Base-by-base conservation (phyloP, 2,797 vertebrate genomes). In the Martes flavigula region DNA sequence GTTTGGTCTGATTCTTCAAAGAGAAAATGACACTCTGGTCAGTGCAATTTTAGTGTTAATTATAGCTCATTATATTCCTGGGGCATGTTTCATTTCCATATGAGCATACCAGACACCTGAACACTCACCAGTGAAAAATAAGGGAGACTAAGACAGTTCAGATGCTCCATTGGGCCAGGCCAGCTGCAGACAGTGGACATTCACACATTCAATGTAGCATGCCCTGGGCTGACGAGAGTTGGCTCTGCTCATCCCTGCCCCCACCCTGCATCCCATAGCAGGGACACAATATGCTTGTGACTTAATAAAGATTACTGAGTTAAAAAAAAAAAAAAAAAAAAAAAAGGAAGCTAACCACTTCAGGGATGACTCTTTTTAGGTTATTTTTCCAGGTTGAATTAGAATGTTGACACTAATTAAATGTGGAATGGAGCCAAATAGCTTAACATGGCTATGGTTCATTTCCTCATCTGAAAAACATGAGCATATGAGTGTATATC, bases 401-500 rank as follows among this genome's bases (percentile, higher is more conserved):
- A 48, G 83, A 88, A 64, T 40, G 9, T 35, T 35, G 12, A 64
- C 35, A 25, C 9, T 8, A n/a, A 51, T 8, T 13, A 10, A 84
- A 43, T 8, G 48, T 0, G 4, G 18, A 25, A 23, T 4, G 11
- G 27, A 43, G 23, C 66, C 81, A 60, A 54, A 70, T 0, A 40
- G 70, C 14, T 85, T 15, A 27, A 5, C 21, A 40, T 40, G 27
- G 38, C 70, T 84, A 56, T 25, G 11, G 43, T 86, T 56, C 20
- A 10, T 81, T 64, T 88, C 68, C 48, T 86, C 3, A 1, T 0
- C 2, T 17, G 23, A 15, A 58, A 66, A 77, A 46, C 21, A 66
- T 3, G 46, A 85, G 8, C n/a, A 3, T 3, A 3, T 4, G 58
- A 38, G 23, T 3, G 0, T 14, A 0, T 4, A 8, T 11, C 9